Base-by-base conservation (phyloP, 2,113 vertebrate species). In the Tichodroma muraria region DNA sequence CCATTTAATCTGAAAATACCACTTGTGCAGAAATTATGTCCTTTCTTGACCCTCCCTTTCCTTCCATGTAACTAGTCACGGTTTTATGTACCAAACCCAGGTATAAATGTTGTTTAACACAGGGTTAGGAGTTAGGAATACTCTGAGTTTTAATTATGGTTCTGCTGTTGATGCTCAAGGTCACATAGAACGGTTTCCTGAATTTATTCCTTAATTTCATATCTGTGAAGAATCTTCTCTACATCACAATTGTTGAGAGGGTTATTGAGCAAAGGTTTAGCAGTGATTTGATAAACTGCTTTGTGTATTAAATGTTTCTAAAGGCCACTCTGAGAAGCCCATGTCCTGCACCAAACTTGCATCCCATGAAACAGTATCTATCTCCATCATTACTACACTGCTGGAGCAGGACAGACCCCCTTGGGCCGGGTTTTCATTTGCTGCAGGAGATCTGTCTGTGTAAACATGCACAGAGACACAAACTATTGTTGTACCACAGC, bases 141-240 rank as follows among this genome's bases (percentile, higher is more conserved):
- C 30, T 94, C 91, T 95, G 93, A 90, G 93, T 96, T 95, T 56
- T 84, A 97, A 93, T 96, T 93, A 84, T 96, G 96, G 96, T 96
- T 97, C 96, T 97, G 96, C 94, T 95, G 93, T 95, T 94, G 92
- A 90, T 93, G 53, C 49, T 92, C 27, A 64, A 61, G 63, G 92
- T 90, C 72, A 56, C 72, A 81, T 75, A 86, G 71, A 76, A 71
- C 44, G 75, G 49, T 56, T 95, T 49, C 45, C 49, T 64, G 49
- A 86, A 90, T 88, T 85, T 77, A 60, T 49, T 94, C 47, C 33
- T 90, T 72, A 33, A 64, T 90, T 93, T 85, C 40, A 20, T 38
- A n/a, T 68, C n/a, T 69, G 18, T 73, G 19, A 72, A 85, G 65
- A 78, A 37, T 79, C 73, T 91, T 85, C 71, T 70, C 21, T 66